These are phyloP conservation scores for Pseudomyrmex dendroicus DNA, from an alignment of 1,140 invertebrate genomes.

Conservation along the genomic window DNA sequence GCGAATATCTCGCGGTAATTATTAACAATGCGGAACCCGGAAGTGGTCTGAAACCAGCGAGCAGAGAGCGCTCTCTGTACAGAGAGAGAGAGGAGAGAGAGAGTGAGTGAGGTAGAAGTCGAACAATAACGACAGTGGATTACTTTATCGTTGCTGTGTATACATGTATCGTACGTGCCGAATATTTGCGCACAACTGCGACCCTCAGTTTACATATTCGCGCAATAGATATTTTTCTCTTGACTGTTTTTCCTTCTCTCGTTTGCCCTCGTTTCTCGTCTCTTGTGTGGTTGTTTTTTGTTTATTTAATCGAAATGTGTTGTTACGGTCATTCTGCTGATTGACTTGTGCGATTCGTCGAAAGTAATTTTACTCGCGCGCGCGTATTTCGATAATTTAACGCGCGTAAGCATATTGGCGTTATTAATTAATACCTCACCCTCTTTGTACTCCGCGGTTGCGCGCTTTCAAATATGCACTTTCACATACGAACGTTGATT, in stretches of 20 bases:
- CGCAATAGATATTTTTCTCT: constrained; percentile 29
- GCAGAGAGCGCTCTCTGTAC: background rate
- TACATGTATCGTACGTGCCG: background rate
- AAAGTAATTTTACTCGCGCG: background rate
- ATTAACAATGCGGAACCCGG: constrained; percentile 51
- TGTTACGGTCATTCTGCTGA: constrained; percentile 34
- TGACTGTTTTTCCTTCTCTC: constrained; percentile 1
- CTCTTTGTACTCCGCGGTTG: background rate
- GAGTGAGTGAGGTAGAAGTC: constrained; percentile 24
- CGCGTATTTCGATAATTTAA: constrained; percentile 19
- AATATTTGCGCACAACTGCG: constrained; percentile 20
- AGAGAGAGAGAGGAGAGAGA: background rate
- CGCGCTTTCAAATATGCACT: constrained; percentile 12
- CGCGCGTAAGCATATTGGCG: constrained; percentile 29
- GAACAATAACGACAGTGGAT: constrained; percentile 48
- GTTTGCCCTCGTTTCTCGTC: constrained; percentile 38
- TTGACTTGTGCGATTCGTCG: background rate
- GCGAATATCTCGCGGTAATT: constrained; percentile 56
- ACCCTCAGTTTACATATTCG: constrained; percentile 31
- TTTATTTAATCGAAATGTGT: too few relatives aligned
- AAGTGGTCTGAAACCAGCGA: constrained; percentile 48
- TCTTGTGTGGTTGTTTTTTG: constrained; percentile 18
- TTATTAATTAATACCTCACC: constrained; percentile 63
- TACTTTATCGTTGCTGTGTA: constrained; percentile 42
- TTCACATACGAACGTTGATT: background rate